These are phyloP conservation scores for Gasterosteus nipponicus DNA, from an alignment of 2,113 vertebrate genomes.

Conservation along the genomic window DNA sequence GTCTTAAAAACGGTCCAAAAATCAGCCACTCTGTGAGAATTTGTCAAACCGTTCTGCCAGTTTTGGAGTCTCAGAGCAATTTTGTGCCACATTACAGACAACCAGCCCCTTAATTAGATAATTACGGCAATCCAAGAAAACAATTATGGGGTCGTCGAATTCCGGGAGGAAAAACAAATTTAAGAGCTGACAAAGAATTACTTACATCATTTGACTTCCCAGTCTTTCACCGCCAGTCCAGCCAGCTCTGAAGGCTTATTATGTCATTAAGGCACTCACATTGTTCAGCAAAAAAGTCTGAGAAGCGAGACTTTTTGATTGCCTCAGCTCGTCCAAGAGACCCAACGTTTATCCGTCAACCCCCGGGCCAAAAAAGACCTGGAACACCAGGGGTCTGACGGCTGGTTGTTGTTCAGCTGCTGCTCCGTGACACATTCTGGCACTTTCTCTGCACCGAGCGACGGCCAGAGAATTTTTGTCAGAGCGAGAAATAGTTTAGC, in stretches of 20 bases:
- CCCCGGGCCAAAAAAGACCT: conserved; percentile 59
- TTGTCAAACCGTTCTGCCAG: conserved; percentile 31
- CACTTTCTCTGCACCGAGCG: conserved; percentile 56
- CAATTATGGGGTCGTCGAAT: conserved; percentile 51
- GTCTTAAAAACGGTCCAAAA: conserved; percentile 39
- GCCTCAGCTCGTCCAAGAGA: conserved; percentile 66
- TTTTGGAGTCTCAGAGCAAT: conserved; percentile 51
- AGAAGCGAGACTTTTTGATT: conserved; percentile 62
- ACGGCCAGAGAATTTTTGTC: conserved; percentile 65
- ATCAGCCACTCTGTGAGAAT: conserved; percentile 33
- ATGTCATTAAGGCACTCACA: conserved; percentile 70
- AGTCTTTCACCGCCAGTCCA: conserved; percentile 66
- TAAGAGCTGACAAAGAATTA: conserved; percentile 67
- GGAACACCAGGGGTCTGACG: conserved; percentile 51
- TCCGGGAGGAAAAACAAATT: conserved; percentile 52
- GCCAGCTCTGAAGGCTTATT: conserved; percentile 67
- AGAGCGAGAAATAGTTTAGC: conserved; percentile 64
- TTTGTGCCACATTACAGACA: conserved; percentile 69
- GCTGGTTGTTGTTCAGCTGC: conserved; percentile 56
- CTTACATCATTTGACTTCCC: conserved; percentile 70
- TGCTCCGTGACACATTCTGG: conserved; percentile 74
- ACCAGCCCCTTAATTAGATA: conserved; percentile 57
- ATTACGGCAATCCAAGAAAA: conserved; percentile 66
- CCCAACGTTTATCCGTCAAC: conserved; percentile 71
- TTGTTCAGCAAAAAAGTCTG: conserved; percentile 55